A percentile compares a stretch with the other conserved stretches of the same genome.
phyloP scores from a whole-genome alignment of 92 coral and sea anemone genomes.

The Blastomussa wellsi region DNA sequence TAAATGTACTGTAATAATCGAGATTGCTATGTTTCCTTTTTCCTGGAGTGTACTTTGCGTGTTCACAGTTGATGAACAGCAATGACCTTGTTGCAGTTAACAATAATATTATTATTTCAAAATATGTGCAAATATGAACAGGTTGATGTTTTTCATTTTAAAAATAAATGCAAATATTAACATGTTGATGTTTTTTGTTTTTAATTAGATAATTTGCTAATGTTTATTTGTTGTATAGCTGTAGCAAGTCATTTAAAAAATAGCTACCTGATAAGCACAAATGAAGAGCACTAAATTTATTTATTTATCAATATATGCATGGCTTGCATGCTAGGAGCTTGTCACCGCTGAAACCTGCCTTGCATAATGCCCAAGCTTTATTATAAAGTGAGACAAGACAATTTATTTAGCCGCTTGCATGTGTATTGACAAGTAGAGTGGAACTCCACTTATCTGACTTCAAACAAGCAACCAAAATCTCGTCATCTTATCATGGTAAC shows the following conservation, averaged over 20 bases:
- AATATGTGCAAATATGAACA: too few relatives aligned
- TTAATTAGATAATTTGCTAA: background rate
- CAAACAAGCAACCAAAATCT: background rate
- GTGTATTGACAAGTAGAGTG: background rate
- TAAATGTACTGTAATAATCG: background rate
- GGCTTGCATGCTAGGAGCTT: conserved; percentile 18
- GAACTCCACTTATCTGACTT: background rate
- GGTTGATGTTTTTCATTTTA: background rate
- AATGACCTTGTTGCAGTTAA: background rate
- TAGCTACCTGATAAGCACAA: background rate
- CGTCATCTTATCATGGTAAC: background rate
- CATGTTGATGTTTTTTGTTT: background rate
- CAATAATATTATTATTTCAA: too few relatives aligned
- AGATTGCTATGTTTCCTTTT: background rate
- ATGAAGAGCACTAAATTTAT: background rate
- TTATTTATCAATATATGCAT: conserved; percentile 1
- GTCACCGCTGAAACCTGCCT: conserved; percentile 11
- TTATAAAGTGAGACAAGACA: background rate
- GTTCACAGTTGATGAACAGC: background rate
- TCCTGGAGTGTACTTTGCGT: background rate
- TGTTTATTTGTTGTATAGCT: background rate
- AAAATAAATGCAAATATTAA: too few relatives aligned
- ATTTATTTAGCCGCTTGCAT: conserved; percentile 14
- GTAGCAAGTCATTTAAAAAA: background rate
- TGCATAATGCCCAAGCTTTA: conserved; percentile 13